Evolutionary conservation across 1,140 invertebrate species (phyloP), one percentile per base, ranked within the genome.

Genomic region (Trachymyrmex cornetzi): DNA sequence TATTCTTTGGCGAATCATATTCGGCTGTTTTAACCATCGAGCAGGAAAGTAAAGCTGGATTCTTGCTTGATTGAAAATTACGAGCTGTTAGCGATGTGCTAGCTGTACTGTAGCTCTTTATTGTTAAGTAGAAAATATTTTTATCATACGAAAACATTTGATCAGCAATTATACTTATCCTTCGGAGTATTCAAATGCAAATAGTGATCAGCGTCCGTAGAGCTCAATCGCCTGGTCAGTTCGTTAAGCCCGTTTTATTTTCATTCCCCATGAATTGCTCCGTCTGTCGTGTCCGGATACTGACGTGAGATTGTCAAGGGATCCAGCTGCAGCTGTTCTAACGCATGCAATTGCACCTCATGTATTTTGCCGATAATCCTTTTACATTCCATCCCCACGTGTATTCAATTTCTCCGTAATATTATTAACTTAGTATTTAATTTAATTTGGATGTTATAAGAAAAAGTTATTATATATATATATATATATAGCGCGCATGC

Each of bases 201-300:
- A 84, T 75, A 84, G 67, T 50, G 80, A 82, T 84, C 69, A 48
- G 27, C 69, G 53, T 30, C 16, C 30, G 79, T 22, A 57, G 55
- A 24, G n/a, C 38, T 22, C 50, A 63, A 80, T 67, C 50, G 22
- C 9, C 14, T 77, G 63, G 50, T 48, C 34, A 66, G 64, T 86
- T 82, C 57, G 85, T 86, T 86, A 86, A 86, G 63, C 44, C 4
- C 30, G 38, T 86, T 82, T 82, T 71, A 82, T 61, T 71, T 86
- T 53, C 22, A 44, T 82, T 82, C 38, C 53, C 27, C 85, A 71
- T 72, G 66, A 86, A 82, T 86, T 63, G 77, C 53, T 55, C 53
- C 55, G 57, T 27, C 22, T 27, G 66, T 66, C 34, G 34, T 24
- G n/a, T 24, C 48, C 61, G 74, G 30, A 22, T 61, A 38, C 16